phyloP scores from a whole-genome alignment of 2,113 vertebrate species.

The Emydura subglobosa region DNA sequence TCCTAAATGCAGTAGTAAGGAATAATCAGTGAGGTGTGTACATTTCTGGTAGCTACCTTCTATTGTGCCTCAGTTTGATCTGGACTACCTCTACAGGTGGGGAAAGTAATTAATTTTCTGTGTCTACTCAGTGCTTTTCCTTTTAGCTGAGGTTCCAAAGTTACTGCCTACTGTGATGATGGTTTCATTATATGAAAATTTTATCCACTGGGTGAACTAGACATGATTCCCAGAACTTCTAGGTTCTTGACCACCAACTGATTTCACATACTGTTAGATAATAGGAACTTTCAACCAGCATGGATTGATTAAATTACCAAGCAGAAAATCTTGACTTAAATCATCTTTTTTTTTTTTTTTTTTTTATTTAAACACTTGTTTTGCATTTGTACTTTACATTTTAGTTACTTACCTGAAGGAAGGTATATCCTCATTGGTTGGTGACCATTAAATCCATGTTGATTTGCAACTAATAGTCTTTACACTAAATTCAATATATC shows the following conservation, averaged over 20 bases:
- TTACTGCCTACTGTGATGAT: neutral
- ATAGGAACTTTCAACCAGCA: neutral
- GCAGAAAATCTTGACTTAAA: neutral
- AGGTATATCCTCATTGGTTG: neutral
- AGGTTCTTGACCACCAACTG: neutral
- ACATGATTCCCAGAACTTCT: neutral
- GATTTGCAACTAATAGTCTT: neutral
- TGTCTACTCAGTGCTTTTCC: slow-evolving; percentile 18
- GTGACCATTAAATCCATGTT: neutral
- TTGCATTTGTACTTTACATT: neutral
- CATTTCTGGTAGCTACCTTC: slow-evolving; percentile 60
- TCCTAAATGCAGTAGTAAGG: slow-evolving; percentile 32
- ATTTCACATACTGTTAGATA: neutral
- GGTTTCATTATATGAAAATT: neutral
- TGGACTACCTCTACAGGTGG: slow-evolving; percentile 64
- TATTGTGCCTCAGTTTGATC: slow-evolving; percentile 69
- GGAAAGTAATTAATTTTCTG: slow-evolving; percentile 59
- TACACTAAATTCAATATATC: neutral
- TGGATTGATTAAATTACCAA: neutral
- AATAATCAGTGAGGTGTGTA: slow-evolving; percentile 67
- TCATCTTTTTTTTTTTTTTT: no score
- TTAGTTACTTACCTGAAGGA: neutral
- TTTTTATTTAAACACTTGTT: no score
- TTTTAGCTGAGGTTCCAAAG: slow-evolving; percentile 13
- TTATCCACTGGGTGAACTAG: neutral